These are phyloP conservation scores for Drosophila fuyamai DNA, from an alignment of 1,140 invertebrate genomes.

Conservation along the genomic window DNA sequence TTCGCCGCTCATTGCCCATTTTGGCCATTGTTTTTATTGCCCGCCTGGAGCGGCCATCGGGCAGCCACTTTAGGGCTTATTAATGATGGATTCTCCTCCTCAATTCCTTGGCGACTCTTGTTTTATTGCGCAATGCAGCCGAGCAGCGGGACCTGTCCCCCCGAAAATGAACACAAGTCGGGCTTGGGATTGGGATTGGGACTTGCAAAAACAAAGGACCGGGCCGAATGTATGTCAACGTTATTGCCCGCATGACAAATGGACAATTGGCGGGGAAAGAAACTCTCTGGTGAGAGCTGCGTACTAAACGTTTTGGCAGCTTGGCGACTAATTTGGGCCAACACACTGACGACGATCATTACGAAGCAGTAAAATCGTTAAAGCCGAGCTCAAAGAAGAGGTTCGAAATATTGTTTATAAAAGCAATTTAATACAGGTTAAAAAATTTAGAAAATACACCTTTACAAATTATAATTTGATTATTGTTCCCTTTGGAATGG, in stretches of 20 bases:
- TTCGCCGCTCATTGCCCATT: conserved; percentile 71
- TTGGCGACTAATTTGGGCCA: conserved; percentile 76
- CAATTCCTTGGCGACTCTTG: conserved; percentile 60
- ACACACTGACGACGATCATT: conserved; percentile 17
- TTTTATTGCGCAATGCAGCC: conserved; percentile 75
- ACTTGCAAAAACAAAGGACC: conserved; percentile 49
- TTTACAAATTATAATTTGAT: too few relatives aligned
- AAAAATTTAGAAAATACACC: too few relatives aligned
- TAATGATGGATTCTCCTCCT: conserved; percentile 82
- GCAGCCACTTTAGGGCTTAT: conserved; percentile 81
- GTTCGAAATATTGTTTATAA: background rate
- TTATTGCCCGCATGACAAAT: conserved; percentile 75
- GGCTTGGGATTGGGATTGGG: background rate
- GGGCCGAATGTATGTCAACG: conserved; percentile 75
- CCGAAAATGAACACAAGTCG: conserved; percentile 4
- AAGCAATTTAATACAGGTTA: too few relatives aligned
- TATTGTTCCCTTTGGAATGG: too few relatives aligned
- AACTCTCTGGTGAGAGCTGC: conserved; percentile 52
- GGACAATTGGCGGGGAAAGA: conserved; percentile 54
- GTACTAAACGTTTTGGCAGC: conserved; percentile 81
- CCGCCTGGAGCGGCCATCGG: conserved; percentile 67
- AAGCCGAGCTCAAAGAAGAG: background rate
- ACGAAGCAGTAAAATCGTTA: background rate
- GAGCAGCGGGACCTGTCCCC: conserved; percentile 8
- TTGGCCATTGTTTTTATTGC: conserved; percentile 80